Evolutionary conservation across 2,888 invertebrate species (phyloP).

Genomic region (Tipula lateralis): DNA sequence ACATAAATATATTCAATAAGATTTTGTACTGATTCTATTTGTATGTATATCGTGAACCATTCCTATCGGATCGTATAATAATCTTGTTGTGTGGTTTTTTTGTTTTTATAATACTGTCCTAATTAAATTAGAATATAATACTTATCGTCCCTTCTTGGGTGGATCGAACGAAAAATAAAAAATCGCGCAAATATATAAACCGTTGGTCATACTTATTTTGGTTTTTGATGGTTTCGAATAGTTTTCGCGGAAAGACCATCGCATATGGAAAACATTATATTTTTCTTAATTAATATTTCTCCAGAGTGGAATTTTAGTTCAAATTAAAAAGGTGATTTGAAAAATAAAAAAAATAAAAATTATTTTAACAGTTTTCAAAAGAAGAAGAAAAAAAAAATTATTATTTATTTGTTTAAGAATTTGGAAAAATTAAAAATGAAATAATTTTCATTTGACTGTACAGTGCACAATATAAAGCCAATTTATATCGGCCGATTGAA

Average conservation of each 20-base stretch:
- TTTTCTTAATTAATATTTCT: neutral
- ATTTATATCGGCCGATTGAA: neutral
- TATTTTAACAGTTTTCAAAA: neutral
- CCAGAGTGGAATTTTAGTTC: neutral
- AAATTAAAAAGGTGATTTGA: neutral
- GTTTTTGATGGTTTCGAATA: neutral
- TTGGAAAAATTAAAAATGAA: neutral
- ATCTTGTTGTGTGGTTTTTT: neutral
- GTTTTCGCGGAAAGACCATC: neutral
- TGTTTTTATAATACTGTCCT: neutral
- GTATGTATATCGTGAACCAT: neutral
- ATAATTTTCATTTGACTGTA: neutral
- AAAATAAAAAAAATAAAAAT: neutral
- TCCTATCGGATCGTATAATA: neutral
- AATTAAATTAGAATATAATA: neutral
- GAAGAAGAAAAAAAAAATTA: neutral
- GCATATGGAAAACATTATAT: neutral
- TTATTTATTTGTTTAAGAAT: conserved; percentile 24
- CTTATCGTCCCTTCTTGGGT: neutral
- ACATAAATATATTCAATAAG: neutral
- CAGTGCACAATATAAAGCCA: neutral
- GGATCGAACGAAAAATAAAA: neutral
- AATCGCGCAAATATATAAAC: neutral
- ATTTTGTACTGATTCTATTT: conserved; percentile 19
- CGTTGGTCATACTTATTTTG: neutral